These are phyloP conservation scores for Zapus hudsonius DNA, from an alignment of 2,113 vertebrate species.

Conservation along the genomic window DNA sequence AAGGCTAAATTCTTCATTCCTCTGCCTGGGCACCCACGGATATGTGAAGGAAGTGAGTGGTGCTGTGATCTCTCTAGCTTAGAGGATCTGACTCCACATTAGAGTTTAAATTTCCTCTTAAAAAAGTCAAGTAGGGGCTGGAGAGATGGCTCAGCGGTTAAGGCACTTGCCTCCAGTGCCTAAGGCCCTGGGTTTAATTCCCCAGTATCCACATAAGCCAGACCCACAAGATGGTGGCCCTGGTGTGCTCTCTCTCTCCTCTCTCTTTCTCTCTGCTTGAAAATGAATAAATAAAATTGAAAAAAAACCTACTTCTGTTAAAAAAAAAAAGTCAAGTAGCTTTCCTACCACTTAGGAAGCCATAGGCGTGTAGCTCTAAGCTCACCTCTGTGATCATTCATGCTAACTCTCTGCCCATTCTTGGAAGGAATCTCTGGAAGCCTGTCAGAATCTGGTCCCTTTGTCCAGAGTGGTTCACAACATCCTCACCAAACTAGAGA, in stretches of 20 bases:
- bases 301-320: too few relatives aligned
- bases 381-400: background rate
- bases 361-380: background rate
- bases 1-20: background rate
- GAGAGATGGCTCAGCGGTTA: too few relatives aligned
- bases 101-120: background rate
- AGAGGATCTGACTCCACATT: background rate
- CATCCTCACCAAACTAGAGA: conserved; percentile 66
- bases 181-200: too few relatives aligned
- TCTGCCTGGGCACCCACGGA: background rate
- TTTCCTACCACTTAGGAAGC: background rate
- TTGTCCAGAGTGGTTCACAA: conserved; percentile 61
- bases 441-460: conserved; percentile 61
- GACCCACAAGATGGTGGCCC: too few relatives aligned
- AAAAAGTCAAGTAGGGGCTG: background rate
- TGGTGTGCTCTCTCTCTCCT: too few relatives aligned
- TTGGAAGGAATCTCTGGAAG: conserved; percentile 72
- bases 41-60: background rate
- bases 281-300: too few relatives aligned
- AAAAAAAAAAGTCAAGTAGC: background rate
- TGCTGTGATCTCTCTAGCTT: background rate
- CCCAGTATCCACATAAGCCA: too few relatives aligned
- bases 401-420: background rate
- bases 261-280: too few relatives aligned
- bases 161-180: too few relatives aligned